phyloP scores from a whole-genome alignment of 2,888 invertebrate species.

The Glyphotaelius pellucidus region DNA sequence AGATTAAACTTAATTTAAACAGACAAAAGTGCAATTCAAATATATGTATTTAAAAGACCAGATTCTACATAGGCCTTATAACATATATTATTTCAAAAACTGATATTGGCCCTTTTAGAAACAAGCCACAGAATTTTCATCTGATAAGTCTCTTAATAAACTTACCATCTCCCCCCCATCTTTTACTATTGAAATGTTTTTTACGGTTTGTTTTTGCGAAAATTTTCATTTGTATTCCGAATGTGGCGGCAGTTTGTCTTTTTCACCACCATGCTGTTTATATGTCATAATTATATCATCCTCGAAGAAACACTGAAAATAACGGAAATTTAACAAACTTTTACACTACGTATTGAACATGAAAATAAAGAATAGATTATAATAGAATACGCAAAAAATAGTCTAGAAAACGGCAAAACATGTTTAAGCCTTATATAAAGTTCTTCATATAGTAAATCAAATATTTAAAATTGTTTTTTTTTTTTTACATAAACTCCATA shows the following conservation, averaged over 20 bases:
- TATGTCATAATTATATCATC: neutral
- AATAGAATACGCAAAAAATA: neutral
- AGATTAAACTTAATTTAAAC: too few species aligned
- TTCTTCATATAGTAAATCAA: too few species aligned
- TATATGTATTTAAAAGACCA: too few species aligned
- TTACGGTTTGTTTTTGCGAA: conserved; percentile 7
- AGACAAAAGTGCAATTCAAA: too few species aligned
- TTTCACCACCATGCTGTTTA: neutral
- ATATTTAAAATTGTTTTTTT: too few species aligned
- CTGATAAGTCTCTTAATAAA: conserved; percentile 1
- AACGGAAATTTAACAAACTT: neutral
- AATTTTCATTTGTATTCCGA: neutral
- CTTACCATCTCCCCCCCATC: neutral
- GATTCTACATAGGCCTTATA: too few species aligned
- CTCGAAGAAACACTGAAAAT: neutral
- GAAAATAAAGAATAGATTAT: neutral
- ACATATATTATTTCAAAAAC: too few species aligned
- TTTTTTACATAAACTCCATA: too few species aligned
- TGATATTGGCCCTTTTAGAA: too few species aligned
- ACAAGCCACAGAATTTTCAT: neutral
- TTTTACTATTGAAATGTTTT: conserved; percentile 7
- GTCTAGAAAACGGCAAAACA: neutral
- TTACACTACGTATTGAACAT: neutral
- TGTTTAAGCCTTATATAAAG: neutral
- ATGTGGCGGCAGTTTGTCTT: conserved; percentile 12